Evolutionary conservation across 37 sponge, comb jelly and placozoan genomes (phyloP), one percentile per base, ranked within the genome.

Genomic region (Ephydatia muelleri): DNA sequence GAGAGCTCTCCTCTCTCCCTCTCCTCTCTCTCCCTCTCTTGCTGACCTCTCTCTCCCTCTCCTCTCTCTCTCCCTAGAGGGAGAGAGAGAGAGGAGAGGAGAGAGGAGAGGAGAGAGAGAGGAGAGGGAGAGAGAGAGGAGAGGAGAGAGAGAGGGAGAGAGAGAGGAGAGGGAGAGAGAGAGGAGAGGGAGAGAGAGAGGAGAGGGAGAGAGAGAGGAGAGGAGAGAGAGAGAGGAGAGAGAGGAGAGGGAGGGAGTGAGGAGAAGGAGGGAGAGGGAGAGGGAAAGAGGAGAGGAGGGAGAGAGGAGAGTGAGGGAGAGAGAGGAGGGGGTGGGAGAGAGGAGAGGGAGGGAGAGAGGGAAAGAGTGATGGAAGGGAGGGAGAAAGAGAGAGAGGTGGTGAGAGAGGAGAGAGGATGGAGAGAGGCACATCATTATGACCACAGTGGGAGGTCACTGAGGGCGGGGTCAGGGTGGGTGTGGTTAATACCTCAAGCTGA

Each of bases 1-100:
- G n/a, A n/a, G n/a, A n/a, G n/a, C n/a, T n/a, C n/a, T n/a, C n/a
- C n/a, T n/a, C n/a, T n/a, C 29, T 65, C 67, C 33, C 72, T 82
- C 67, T 80, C 67, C 27, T 48, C 81, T 80, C 66, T 49, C 22
- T 47, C 36, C 70, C 68, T 82, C 49, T 38, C 38, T 39, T 43
- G 12, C 13, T 39, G 14, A 13, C 77, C 36, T 11, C 77, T 28
- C 27, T 14, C 77, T 28, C 39, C 77, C 37, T 25, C 39, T 28
- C 49, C n/a, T 76, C 49, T 76, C 49, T 76, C 67, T 22, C 22
- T 22, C 67, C 67, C 67, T 67, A 9, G 85, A 32, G 78, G 2
- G 66, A 37, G 78, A 22, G 70, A 27, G 78, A 27, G 78, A 16
- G 78, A 11, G 78, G 25, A 70, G 37, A 70, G 25, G 79, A 29